These are phyloP conservation scores for Smittia aterrima DNA, from an alignment of 2,888 invertebrate genomes.

Conservation along the genomic window DNA sequence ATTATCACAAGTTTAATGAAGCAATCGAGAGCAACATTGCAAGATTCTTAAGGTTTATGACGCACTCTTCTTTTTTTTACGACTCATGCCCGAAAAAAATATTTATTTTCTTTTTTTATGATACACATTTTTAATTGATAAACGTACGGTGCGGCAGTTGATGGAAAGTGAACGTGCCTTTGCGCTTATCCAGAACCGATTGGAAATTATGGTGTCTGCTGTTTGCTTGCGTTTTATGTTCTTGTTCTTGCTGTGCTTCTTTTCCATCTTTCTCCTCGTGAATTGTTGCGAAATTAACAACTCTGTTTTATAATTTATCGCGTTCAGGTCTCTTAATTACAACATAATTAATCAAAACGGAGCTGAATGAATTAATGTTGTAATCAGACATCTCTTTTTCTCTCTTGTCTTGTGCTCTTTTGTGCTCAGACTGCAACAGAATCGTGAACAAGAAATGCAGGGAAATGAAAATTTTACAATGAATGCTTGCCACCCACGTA, in stretches of 20 bases:
- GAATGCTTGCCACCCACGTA: constrained; percentile 16
- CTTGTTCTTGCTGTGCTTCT: background rate
- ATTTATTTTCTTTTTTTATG: constrained; percentile 15
- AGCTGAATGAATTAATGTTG: constrained; percentile 31
- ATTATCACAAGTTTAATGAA: background rate
- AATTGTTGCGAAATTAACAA: constrained; percentile 23
- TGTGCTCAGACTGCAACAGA: background rate
- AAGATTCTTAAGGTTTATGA: constrained; percentile 20
- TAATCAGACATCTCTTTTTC: background rate
- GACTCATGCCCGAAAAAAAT: background rate
- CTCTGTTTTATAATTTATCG: constrained; percentile 27
- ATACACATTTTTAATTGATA: constrained; percentile 35
- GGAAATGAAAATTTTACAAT: background rate
- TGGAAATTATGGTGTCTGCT: constrained; percentile 25
- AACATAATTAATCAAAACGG: constrained; percentile 37
- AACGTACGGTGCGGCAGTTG: constrained; percentile 33
- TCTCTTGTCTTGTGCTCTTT: background rate
- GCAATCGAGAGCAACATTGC: background rate
- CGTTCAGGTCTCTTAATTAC: constrained; percentile 27
- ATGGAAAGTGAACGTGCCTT: constrained; percentile 40
- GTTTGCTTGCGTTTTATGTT: constrained; percentile 6
- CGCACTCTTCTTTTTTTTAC: constrained; percentile 22
- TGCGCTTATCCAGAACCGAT: constrained; percentile 33
- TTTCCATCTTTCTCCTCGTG: background rate
- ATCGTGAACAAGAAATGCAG: background rate